Base-by-base conservation (phyloP, 2,113 vertebrate species). In the Montifringilla adamsi region DNA sequence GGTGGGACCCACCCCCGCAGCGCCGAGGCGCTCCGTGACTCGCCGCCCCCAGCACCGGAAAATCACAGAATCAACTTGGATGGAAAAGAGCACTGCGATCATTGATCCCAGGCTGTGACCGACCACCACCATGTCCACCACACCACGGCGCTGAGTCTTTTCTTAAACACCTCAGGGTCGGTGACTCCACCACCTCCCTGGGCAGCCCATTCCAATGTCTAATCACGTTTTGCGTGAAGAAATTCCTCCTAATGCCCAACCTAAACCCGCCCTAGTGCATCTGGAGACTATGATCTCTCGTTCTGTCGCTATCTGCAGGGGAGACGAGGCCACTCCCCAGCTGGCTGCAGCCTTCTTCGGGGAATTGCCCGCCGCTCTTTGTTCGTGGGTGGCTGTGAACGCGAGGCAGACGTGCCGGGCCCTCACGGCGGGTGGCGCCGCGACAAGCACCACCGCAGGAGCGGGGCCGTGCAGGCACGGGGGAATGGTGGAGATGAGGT, bases 31-130 rank as follows among this genome's bases (percentile, higher is more conserved):
- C 60, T 67, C 52, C 39, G 52, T 37, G 59, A 23, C 27, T 43
- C 15, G 52, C 37, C 23, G 35, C 33, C 44, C 33, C 1, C 86
- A 11, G 44, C 59, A 24, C 23, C 33, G 14, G 60, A 20, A 24
- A 55, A 13, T 37, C 59, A 31, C 44, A 10, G 22, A 11, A 5
- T 33, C 7, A 11, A 0, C 13, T 16, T 1, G 39, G 6, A 5
- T 21, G 46, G 46, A 39, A 73, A 46, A 60, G 10, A 28, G 2
- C 39, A 17, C 15, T 17, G 52, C 30, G 13, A 12, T 60, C 53
- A 14, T 3, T 44, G 8, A 82, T 23, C 14, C 16, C 52, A 15
- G 3, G 37, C 77, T 16, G 19, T 33, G 60, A 24, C 33, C 22
- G 27, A 53, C n/a, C 60, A 20, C 13, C 52, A 22, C 35, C 43